Percentiles rank a stretch among this genome's conserved stretches.
Conservation (phyloP, 92 coral and sea anemone species). For the Actinostola sp. region DNA sequence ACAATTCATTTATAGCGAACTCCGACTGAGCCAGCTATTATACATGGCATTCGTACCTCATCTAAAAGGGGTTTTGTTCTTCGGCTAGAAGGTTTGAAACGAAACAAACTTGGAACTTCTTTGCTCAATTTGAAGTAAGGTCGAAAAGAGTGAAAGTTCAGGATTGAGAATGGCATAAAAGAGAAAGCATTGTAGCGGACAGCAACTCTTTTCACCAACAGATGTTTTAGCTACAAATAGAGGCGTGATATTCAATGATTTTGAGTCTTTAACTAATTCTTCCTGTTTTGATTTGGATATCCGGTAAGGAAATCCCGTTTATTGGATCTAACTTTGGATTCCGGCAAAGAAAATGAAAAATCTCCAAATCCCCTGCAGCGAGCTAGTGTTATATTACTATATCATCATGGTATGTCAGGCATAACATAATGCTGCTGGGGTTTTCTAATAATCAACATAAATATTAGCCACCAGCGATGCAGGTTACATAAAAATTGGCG, state of each 20-base stretch:
- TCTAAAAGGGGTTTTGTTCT: background rate
- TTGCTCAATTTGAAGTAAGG: no score
- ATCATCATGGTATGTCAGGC: no score
- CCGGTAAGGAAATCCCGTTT: background rate
- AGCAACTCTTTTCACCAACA: background rate
- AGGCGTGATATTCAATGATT: background rate
- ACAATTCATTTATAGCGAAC: background rate
- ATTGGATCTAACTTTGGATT: background rate
- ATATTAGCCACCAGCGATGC: background rate
- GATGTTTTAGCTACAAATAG: background rate
- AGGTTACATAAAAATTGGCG: background rate
- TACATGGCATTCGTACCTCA: background rate
- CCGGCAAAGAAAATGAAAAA: slow-evolving; percentile 2
- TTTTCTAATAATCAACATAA: background rate
- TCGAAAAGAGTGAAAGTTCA: background rate
- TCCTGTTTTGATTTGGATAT: background rate
- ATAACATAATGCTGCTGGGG: background rate
- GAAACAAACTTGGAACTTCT: no score
- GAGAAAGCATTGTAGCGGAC: no score
- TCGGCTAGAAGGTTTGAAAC: background rate
- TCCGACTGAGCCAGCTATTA: slow-evolving; percentile 14
- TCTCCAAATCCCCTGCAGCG: background rate
- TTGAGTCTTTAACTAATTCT: background rate
- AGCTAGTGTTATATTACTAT: no score
- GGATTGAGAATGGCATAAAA: background rate